Conservation (phyloP, 2,113 vertebrate genomes). For the Muntiacus muntjak region DNA sequence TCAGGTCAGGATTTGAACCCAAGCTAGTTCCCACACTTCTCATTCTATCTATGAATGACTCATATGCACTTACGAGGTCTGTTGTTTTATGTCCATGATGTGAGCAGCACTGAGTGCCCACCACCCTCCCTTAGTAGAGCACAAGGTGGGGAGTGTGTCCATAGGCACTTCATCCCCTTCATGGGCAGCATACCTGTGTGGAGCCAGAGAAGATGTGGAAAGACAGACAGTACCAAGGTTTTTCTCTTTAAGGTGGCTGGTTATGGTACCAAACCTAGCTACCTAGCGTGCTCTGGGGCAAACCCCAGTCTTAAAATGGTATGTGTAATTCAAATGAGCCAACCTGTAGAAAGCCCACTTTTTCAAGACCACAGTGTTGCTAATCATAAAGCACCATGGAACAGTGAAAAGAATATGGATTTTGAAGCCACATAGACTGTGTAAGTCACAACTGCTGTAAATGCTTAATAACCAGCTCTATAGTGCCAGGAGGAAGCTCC, state of each 20-base stretch:
- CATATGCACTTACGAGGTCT: background rate
- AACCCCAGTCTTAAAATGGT: background rate
- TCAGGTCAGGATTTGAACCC: background rate
- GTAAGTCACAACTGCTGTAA: background rate
- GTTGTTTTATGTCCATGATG: background rate
- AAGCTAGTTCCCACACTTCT: too few species aligned
- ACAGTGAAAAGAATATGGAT: background rate
- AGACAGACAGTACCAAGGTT: too few species aligned
- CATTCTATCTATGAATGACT: background rate
- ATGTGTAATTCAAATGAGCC: background rate
- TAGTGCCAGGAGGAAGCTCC: background rate
- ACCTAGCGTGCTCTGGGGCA: background rate
- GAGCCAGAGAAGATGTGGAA: background rate
- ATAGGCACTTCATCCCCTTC: too few species aligned
- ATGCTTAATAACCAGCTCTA: background rate
- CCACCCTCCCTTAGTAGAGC: background rate
- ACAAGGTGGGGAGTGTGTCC: rapidly evolving
- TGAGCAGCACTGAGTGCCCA: background rate
- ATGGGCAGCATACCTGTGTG: background rate
- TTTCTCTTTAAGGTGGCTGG: background rate
- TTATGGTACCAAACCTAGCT: background rate
- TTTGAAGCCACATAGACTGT: background rate
- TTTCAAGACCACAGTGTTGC: background rate
- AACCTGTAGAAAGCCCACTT: background rate
- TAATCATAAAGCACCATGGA: background rate